A percentile compares a stretch with the other conserved stretches of the same genome.
These are phyloP conservation scores for Artibeus jamaicensis DNA, from an alignment of 2,797 vertebrate species.

Conservation along the genomic window DNA sequence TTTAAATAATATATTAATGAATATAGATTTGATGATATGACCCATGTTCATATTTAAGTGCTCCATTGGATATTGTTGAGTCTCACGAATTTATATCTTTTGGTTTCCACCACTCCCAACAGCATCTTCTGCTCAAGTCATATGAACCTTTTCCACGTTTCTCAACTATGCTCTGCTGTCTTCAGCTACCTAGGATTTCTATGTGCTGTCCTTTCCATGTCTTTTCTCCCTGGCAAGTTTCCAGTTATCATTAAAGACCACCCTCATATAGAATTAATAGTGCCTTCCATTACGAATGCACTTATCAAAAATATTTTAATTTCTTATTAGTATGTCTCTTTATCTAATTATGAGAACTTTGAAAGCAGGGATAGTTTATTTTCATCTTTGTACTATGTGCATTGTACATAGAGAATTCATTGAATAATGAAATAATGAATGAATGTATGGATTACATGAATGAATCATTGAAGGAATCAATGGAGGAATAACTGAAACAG, in stretches of 20 bases:
- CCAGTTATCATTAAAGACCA: neutral
- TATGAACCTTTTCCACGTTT: neutral
- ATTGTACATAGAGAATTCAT: neutral
- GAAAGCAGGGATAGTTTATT: neutral
- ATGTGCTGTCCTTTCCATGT: neutral
- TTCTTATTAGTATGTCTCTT: neutral
- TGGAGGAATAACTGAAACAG: neutral
- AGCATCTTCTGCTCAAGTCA: neutral
- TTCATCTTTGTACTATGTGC: neutral
- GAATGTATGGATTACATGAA: neutral
- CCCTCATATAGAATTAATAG: neutral
- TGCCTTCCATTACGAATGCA: neutral
- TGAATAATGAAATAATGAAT: neutral
- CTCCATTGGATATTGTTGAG: neutral
- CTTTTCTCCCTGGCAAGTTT: neutral
- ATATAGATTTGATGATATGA: neutral
- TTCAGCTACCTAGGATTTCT: neutral
- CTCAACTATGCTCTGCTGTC: neutral
- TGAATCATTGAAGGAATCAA: neutral
- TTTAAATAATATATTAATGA: neutral
- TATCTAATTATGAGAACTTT: neutral
- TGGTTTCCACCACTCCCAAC: neutral
- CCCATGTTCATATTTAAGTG: neutral
- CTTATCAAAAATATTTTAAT: neutral
- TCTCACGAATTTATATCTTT: neutral